Base-by-base conservation (phyloP, 2,113 vertebrate genomes). In the Eulemur macaco region DNA sequence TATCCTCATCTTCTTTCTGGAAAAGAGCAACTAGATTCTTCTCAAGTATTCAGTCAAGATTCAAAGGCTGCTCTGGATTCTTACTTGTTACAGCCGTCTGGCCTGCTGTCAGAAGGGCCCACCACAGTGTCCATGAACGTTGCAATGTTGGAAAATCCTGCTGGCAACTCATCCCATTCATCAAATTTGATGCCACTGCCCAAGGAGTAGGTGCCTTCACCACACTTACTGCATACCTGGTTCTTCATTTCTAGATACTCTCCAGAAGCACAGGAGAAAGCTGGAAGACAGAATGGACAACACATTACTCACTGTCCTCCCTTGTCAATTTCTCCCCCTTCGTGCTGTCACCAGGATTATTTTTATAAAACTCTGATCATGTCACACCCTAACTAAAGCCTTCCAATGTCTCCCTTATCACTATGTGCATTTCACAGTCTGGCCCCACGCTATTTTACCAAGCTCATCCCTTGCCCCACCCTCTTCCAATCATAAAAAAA, bases 191-290 rank as follows among this genome's bases (percentile, higher is more conserved):
- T 99, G 37, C 99, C 99, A 0, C 99, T 99, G 97, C 99, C 99
- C 68, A 99, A 98, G 0, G 99, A 99, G 98, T 99, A 99, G 97
- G 99, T 99, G 20, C 99, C 99, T 42, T 99, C 99, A 0, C 99
- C 99, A 97, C 99, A 99, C 94, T 99, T 99, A 89, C 99, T 99
- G 98, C 99, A 99, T 86, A 99, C 98, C 98, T 99, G 99, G 97
- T 99, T 99, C 74, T 99, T 99, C 99, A 99, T 99, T 98, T 99
- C 99, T 96, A 99, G 98, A 97, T 99, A 99, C 97, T 99, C 99
- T 0, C 99, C 99, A 8, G 99, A 99, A 88, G 98, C 98, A 89
- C 99, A 99, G 1, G 99, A 99, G 97, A 99, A 99, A 60, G 99
- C 99, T 99, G 97, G 34, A 97, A 96, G 98, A 89, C 58, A 96